Conservation (phyloP, 1,140 invertebrate genomes). For the Drosophila triauraria region DNA sequence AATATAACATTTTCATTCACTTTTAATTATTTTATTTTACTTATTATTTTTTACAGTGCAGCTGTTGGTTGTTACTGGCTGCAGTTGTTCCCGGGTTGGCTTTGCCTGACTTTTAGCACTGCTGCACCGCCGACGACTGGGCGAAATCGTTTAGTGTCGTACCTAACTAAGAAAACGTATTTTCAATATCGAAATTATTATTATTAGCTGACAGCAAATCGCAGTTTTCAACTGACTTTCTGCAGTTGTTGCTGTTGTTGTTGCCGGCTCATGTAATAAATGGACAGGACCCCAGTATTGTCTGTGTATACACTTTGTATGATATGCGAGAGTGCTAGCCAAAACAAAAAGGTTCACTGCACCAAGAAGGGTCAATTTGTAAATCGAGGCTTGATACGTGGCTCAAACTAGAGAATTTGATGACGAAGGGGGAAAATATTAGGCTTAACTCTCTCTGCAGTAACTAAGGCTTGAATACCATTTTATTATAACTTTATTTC, state of each 20-base stretch:
- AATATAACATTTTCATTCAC: too few relatives aligned
- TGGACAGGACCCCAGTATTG: constrained; percentile 60
- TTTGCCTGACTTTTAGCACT: constrained; percentile 80
- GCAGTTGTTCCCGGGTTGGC: constrained; percentile 28
- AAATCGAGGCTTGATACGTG: constrained; percentile 4
- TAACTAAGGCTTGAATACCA: too few relatives aligned
- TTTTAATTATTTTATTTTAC: background rate
- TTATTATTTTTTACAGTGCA: constrained; percentile 4
- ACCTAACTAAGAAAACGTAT: constrained; percentile 84
- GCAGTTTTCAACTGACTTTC: constrained; percentile 77
- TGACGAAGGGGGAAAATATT: background rate
- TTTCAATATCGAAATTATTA: constrained; percentile 84
- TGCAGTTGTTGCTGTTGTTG: constrained; percentile 43
- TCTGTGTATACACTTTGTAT: constrained; percentile 74
- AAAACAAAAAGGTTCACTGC: constrained; percentile 51
- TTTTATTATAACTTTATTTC: background rate
- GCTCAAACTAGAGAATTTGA: background rate
- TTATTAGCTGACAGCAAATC: constrained; percentile 84
- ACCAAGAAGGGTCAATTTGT: constrained; percentile 24
- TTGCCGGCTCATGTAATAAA: constrained; percentile 81
- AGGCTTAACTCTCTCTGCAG: too few relatives aligned
- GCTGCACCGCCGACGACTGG: constrained; percentile 56
- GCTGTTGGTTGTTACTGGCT: constrained; percentile 21
- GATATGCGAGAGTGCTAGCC: constrained; percentile 64
- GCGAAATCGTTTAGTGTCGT: constrained; percentile 83